Evolutionary conservation across 2,888 invertebrate genomes (phyloP).

Genomic region (Trichopria drosophilae): DNA sequence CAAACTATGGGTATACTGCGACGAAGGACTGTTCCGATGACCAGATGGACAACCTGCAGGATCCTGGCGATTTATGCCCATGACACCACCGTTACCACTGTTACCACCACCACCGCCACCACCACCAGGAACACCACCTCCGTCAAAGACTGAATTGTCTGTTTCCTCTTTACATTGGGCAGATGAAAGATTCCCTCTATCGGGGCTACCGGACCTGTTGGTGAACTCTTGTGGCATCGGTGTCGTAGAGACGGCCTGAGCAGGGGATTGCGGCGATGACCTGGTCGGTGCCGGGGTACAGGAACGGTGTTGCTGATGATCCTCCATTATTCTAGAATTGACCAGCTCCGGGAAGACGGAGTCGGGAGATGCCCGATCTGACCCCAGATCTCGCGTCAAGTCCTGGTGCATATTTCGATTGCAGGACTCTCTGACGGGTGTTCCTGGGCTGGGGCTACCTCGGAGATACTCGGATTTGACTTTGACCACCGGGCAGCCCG

Average conservation of each 20-base stretch:
- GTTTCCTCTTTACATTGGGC: slow-evolving; percentile 58
- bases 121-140: slow-evolving; percentile 52
- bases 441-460: slow-evolving; percentile 66
- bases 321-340: slow-evolving; percentile 49
- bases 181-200: slow-evolving; percentile 48
- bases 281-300: slow-evolving; percentile 50
- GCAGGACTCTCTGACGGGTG: slow-evolving; percentile 45
- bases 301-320: slow-evolving; percentile 45
- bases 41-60: slow-evolving; percentile 37
- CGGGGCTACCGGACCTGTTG: slow-evolving; percentile 46
- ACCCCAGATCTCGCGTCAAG: slow-evolving; percentile 40
- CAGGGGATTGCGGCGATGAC: slow-evolving; percentile 62
- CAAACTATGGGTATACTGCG: slow-evolving; percentile 50
- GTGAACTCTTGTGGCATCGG: slow-evolving; percentile 50
- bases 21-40: slow-evolving; percentile 54
- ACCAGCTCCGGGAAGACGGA: slow-evolving; percentile 66
- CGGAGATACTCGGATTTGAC: slow-evolving; percentile 56
- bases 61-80: slow-evolving; percentile 31
- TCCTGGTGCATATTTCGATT: slow-evolving; percentile 40
- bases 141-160: slow-evolving; percentile 64
- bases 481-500: slow-evolving; percentile 60
- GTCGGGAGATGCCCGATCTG: slow-evolving; percentile 64
- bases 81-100: slow-evolving; percentile 35
- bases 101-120: slow-evolving; percentile 47
- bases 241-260: slow-evolving; percentile 56